A percentile compares a stretch with the other conserved stretches of the same genome.
These are phyloP conservation scores for Eupsittula cactorum DNA, from an alignment of 2,113 vertebrate species.

Conservation along the genomic window DNA sequence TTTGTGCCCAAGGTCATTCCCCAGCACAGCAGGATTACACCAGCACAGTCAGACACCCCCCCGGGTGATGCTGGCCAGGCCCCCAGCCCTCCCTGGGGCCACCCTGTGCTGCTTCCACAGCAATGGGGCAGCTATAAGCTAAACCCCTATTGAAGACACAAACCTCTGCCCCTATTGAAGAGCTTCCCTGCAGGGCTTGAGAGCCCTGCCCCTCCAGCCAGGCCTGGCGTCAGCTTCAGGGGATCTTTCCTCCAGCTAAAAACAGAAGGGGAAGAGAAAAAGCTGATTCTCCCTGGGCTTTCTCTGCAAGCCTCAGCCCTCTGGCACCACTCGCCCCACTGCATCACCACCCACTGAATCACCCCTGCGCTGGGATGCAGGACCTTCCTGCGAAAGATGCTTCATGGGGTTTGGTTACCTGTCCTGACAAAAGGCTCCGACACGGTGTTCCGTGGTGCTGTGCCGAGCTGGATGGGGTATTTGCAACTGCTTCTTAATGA, in stretches of 20 bases:
- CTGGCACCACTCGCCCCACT: fast-evolving
- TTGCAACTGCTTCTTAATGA: conserved; percentile 11
- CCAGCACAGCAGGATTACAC: neutral
- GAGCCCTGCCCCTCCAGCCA: neutral
- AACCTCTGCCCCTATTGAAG: neutral
- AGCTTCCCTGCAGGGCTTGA: neutral
- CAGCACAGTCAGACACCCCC: neutral
- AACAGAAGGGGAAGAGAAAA: conserved; percentile 56
- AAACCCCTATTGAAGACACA: neutral
- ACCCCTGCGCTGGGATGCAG: fast-evolving
- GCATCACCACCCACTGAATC: fast-evolving
- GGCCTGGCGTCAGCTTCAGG: neutral
- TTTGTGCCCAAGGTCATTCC: conserved; percentile 1
- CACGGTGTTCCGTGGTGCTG: neutral
- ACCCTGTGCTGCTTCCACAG: neutral
- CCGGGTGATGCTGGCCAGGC: fast-evolving
- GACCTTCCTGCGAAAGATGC: neutral
- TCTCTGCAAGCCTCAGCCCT: neutral
- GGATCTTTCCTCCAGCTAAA: conserved; percentile 37
- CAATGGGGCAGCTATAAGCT: neutral
- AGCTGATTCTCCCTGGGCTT: conserved; percentile 8
- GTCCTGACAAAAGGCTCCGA: neutral
- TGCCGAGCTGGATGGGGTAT: neutral
- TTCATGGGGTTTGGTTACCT: neutral
- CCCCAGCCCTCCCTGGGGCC: neutral